Percentiles rank a stretch among this genome's conserved stretches.
Conservation (phyloP, 2,888 invertebrate genomes). For the Phyto melanocephala region DNA sequence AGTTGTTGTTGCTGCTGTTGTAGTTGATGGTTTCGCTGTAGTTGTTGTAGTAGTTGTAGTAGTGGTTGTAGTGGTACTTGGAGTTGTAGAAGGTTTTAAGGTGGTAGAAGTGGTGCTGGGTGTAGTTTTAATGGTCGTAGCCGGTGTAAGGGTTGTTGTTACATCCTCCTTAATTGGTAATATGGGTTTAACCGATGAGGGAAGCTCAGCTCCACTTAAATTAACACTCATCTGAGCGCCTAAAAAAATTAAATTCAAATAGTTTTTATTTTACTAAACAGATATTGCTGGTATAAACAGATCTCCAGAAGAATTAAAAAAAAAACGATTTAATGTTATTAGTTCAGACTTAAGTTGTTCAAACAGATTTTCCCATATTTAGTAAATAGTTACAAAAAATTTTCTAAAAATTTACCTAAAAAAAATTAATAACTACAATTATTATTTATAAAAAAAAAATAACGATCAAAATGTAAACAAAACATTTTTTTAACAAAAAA, state of each 20-base stretch:
- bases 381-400: no score
- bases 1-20: constrained; percentile 76
- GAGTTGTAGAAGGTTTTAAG: constrained; percentile 42
- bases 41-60: constrained; percentile 59
- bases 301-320: no score
- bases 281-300: no score
- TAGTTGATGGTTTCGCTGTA: constrained; percentile 69
- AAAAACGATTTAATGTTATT: no score
- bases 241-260: constrained; percentile 11
- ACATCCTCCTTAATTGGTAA: constrained; percentile 41
- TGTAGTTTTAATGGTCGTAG: neutral
- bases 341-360: no score
- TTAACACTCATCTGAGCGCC: constrained; percentile 65
- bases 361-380: no score
- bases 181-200: constrained; percentile 35
- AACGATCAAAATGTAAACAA: no score
- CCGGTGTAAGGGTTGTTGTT: neutral
- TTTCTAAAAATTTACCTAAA: no score
- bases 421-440: no score
- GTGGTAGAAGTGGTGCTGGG: constrained; percentile 43
- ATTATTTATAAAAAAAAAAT: no score
- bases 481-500: no score
- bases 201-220: constrained; percentile 50
- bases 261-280: no score
- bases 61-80: constrained; percentile 39